Evolutionary conservation across 2,113 vertebrate species (phyloP).

Genomic region (Saccopteryx leptura): DNA sequence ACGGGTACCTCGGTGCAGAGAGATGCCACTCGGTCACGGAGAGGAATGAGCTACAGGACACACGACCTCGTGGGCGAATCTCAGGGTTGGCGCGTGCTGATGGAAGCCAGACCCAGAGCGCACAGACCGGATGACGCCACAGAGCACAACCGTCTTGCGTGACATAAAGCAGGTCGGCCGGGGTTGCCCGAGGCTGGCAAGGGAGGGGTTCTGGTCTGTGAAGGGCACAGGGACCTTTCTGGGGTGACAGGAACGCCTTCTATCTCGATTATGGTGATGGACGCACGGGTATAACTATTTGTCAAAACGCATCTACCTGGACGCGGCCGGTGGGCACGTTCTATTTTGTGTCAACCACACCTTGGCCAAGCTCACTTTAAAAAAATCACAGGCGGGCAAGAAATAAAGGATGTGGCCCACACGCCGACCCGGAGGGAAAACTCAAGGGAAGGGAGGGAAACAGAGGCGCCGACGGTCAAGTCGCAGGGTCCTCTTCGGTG

Average conservation of each 20-base stretch:
- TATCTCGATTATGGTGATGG: background rate
- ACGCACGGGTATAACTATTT: rapidly evolving
- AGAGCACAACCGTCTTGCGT: background rate
- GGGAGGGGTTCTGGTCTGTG: background rate
- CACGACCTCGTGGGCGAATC: rapidly evolving
- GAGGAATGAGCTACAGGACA: rapidly evolving
- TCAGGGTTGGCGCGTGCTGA: background rate
- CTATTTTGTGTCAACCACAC: background rate
- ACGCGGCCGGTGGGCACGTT: background rate
- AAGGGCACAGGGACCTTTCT: background rate
- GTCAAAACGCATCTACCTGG: background rate
- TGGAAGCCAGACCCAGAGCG: background rate
- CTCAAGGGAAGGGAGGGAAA: background rate
- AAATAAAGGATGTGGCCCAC: background rate
- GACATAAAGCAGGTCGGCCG: background rate
- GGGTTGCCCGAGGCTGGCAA: background rate
- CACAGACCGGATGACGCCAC: rapidly evolving
- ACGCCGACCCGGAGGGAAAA: background rate
- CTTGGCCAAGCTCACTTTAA: background rate
- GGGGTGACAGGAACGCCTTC: rapidly evolving
- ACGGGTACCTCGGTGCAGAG: rapidly evolving
- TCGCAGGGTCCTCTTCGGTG: background rate
- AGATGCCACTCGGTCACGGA: background rate
- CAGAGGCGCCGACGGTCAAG: background rate
- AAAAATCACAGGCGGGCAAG: background rate